Percentiles rank a stretch among this genome's conserved stretches.
Conservation (phyloP, 92 coral and sea anemone species). For the Bergia puertoricense region DNA sequence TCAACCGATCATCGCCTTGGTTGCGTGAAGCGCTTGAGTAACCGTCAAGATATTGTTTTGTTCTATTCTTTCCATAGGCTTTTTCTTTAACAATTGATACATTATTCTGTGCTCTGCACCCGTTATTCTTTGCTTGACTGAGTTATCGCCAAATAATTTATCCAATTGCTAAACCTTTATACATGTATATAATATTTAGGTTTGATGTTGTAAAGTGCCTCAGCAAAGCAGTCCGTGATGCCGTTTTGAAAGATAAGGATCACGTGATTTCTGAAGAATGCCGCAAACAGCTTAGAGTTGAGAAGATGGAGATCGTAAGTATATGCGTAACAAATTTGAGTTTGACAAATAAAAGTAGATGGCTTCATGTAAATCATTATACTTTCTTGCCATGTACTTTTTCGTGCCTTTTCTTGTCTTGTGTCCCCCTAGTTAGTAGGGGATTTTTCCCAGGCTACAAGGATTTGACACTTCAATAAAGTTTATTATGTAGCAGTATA, state of each 20-base stretch:
- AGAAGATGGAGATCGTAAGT: slow-evolving; percentile 71
- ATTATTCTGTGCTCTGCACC: too few relatives aligned
- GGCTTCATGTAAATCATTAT: not conserved
- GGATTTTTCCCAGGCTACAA: too few relatives aligned
- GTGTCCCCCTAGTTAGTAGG: too few relatives aligned
- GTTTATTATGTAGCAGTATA: too few relatives aligned
- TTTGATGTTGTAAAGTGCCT: slow-evolving; percentile 83
- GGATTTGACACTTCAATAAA: too few relatives aligned
- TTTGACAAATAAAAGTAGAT: not conserved
- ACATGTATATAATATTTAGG: slow-evolving; percentile 41
- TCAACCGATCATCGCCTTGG: too few relatives aligned
- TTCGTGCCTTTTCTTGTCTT: too few relatives aligned
- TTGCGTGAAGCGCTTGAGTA: too few relatives aligned
- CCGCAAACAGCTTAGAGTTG: slow-evolving; percentile 75
- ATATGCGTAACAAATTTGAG: not conserved
- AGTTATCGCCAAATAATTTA: not conserved
- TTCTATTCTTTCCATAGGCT: too few relatives aligned
- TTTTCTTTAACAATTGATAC: too few relatives aligned
- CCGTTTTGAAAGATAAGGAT: slow-evolving; percentile 51
- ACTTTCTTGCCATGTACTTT: not conserved
- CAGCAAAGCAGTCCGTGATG: slow-evolving; percentile 74
- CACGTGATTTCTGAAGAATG: slow-evolving; percentile 73
- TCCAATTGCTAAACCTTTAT: not conserved
- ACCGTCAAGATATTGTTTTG: too few relatives aligned
- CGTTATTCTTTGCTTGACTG: not conserved